A percentile compares a stretch with the other conserved stretches of the same genome.
phyloP scores from a whole-genome alignment of 1,140 invertebrate genomes.

The Gonatopus flavifemur region DNA sequence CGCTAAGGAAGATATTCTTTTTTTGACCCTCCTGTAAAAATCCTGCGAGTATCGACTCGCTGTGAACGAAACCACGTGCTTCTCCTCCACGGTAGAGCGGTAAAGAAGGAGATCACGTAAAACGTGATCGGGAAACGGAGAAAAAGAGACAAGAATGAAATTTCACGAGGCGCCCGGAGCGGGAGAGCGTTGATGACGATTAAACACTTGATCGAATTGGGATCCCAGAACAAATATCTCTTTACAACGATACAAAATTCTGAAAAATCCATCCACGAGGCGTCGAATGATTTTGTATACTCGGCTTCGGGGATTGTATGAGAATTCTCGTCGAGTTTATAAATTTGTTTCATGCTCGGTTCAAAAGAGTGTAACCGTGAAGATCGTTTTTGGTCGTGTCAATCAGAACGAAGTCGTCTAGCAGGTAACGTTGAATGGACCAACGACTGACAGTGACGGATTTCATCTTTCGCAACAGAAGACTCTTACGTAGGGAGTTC shows the following conservation, averaged over 20 bases:
- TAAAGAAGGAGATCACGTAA: conserved; percentile 15
- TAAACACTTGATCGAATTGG: conserved; percentile 19
- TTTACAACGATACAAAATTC: too few species aligned
- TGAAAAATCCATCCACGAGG: conserved; percentile 4
- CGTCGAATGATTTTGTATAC: too few species aligned
- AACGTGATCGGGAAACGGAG: conserved; percentile 13
- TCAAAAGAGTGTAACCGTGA: too few species aligned
- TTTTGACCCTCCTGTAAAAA: conserved; percentile 35
- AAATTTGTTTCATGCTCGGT: too few species aligned
- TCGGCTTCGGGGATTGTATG: too few species aligned
- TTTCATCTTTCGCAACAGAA: conserved; percentile 19
- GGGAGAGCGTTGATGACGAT: conserved; percentile 13
- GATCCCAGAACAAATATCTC: conserved; percentile 17
- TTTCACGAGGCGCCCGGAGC: conserved; percentile 15
- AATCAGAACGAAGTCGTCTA: too few species aligned
- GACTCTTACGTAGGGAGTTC: background rate
- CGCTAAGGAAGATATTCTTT: conserved; percentile 20
- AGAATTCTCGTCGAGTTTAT: too few species aligned
- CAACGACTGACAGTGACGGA: conserved; percentile 33
- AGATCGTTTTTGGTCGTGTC: too few species aligned
- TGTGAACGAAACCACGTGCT: conserved; percentile 34
- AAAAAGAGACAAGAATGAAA: conserved; percentile 12
- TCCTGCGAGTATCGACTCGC: conserved; percentile 27
- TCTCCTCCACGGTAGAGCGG: conserved; percentile 15
- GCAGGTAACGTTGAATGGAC: too few species aligned